Evolutionary conservation across 2,888 invertebrate species (phyloP), one percentile per base, ranked within the genome.

Genomic region (Caenorhabditis doughertyi): DNA sequence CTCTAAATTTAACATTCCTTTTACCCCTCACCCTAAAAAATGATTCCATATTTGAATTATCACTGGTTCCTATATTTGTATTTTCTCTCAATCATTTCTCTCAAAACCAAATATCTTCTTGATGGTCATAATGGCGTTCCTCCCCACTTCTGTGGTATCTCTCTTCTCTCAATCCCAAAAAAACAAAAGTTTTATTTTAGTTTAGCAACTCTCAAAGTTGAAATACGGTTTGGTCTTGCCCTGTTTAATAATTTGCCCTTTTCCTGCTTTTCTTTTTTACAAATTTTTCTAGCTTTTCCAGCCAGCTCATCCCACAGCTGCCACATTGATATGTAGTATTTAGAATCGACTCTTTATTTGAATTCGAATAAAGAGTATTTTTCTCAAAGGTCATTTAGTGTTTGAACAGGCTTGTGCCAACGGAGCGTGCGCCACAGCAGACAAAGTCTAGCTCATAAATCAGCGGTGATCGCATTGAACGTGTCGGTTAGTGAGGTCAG

Each of bases 361-460:
- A n/a, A n/a, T 39, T 35, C 16, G 18, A 53, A 51, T 51, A 51
- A 65, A 65, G 16, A 9, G 3, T 4, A 39, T 42, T 49, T 32
- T 39, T 3, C 25, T 49, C 18, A 51, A 60, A 68, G 67, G 76
- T 68, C 60, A 62, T 42, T 60, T n/a, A 58, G 23, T 62, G 35
- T 77, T 77, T 60, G 53, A 68, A 42, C 68, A 68, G 68, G 51
- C 47, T 29, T 32, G 60, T 70, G 68, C 53, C 67, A 51, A 35
- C 32, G 47, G 51, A 32, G 58, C 58, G 58, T 68, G 67, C 60
- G 29, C 51, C 55, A 23, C 56, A 29, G 25, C 25, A 39, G 21
- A 44, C 29, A 32, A 55, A 23, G 65, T 65, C 67, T 74, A 56
- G 76, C 76, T 68, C 76, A 60, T 76, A 68, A 76, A 76, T 76